Evolutionary conservation across 2,888 invertebrate species (phyloP).

Genomic region (Thalpophila matura): DNA sequence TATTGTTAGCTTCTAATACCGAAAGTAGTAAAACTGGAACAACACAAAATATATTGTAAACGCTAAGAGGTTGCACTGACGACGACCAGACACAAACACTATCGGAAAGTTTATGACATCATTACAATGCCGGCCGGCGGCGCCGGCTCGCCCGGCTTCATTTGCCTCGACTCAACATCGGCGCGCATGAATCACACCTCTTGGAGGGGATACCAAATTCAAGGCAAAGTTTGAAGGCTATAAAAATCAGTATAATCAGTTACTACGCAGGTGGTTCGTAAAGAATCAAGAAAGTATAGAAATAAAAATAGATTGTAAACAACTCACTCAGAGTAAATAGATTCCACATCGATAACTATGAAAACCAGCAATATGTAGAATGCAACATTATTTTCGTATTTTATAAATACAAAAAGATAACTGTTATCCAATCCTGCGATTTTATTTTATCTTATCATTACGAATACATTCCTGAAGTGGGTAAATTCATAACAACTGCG

Average conservation of each 20-base stretch:
- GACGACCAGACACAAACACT: slow-evolving; percentile 27
- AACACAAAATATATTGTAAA: slow-evolving; percentile 39
- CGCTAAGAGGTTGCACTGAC: slow-evolving; percentile 1
- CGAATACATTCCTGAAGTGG: slow-evolving; percentile 11
- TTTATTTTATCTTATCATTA: slow-evolving; percentile 39
- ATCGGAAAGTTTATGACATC: slow-evolving; percentile 46
- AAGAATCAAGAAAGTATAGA: background rate
- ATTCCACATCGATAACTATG: slow-evolving; percentile 44
- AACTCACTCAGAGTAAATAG: slow-evolving; percentile 29
- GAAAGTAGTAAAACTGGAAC: slow-evolving; percentile 73
- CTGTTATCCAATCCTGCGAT: slow-evolving; percentile 22
- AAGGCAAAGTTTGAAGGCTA: slow-evolving; percentile 31
- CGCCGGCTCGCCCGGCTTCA: background rate
- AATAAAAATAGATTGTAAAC: background rate
- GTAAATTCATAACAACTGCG: background rate
- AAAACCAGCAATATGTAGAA: slow-evolving; percentile 19
- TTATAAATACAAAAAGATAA: slow-evolving; percentile 38
- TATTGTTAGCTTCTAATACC: slow-evolving; percentile 62
- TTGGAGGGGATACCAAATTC: slow-evolving; percentile 26
- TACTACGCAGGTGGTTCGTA: background rate
- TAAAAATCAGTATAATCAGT: background rate
- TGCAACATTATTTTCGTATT: slow-evolving; percentile 29
- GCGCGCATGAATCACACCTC: slow-evolving; percentile 36
- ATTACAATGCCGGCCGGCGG: slow-evolving; percentile 34
- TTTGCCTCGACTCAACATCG: slow-evolving; percentile 9